A percentile compares a stretch with the other conserved stretches of the same genome.
phyloP scores from a whole-genome alignment of 2,797 vertebrate species.

The Artibeus jamaicensis region DNA sequence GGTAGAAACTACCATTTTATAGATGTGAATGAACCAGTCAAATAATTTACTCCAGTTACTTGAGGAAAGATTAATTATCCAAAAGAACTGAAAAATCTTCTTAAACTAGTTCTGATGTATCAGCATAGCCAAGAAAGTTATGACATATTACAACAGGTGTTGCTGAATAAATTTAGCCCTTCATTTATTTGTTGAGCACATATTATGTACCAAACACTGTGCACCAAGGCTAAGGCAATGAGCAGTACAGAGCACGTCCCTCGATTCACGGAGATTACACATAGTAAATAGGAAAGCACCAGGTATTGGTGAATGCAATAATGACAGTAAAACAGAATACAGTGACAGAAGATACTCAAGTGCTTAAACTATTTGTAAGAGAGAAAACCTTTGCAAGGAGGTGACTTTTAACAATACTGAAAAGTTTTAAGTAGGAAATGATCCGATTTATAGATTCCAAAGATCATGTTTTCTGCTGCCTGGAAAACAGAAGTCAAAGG shows the following conservation, averaged over 20 bases:
- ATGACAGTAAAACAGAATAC: background rate
- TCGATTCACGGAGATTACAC: background rate
- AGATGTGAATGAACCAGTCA: background rate
- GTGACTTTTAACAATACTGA: background rate
- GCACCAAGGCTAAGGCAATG: background rate
- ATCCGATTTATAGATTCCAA: background rate
- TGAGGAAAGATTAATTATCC: background rate
- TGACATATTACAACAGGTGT: background rate
- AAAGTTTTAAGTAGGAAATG: background rate
- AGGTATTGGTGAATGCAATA: background rate
- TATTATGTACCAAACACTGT: background rate
- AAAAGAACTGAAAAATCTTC: background rate
- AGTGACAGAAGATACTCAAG: background rate
- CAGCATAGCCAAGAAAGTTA: background rate
- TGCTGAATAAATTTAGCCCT: background rate
- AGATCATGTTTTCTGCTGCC: background rate
- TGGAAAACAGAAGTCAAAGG: background rate
- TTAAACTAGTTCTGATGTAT: background rate
- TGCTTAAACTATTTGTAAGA: background rate
- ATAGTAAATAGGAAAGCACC: background rate
- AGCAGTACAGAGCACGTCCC: background rate
- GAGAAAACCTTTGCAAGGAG: background rate
- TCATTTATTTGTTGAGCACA: background rate
- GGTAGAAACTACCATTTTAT: background rate
- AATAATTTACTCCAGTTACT: background rate